Evolutionary conservation across 2,113 vertebrate genomes (phyloP).

Genomic region (Trichechus manatus): DNA sequence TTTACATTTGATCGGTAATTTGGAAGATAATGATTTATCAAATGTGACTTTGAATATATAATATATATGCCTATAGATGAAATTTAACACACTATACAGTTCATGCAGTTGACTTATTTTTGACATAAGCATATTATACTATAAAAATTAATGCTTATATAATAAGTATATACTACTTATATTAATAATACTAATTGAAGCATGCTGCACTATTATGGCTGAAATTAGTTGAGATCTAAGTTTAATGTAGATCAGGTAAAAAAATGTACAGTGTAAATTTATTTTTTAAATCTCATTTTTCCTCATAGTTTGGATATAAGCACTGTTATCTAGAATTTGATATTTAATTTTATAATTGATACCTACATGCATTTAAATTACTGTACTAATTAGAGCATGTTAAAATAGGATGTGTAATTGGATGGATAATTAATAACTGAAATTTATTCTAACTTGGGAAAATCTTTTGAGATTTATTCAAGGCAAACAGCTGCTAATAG

Average conservation of each 20-base stretch:
- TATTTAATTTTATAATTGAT: constrained; percentile 56
- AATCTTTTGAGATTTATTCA: constrained; percentile 61
- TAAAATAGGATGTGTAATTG: constrained; percentile 51
- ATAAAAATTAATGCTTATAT: background rate
- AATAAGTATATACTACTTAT: background rate
- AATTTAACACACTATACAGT: background rate
- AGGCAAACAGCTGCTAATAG: constrained; percentile 29
- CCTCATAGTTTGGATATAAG: constrained; percentile 47
- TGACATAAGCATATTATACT: background rate
- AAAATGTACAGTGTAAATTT: constrained; percentile 35
- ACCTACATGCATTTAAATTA: constrained; percentile 45
- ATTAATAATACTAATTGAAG: background rate
- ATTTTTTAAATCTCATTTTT: background rate
- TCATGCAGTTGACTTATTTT: constrained; percentile 42
- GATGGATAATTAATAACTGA: constrained; percentile 52
- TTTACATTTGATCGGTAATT: constrained; percentile 48
- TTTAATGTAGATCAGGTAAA: constrained; percentile 33
- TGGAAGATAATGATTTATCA: constrained; percentile 49
- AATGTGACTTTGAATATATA: constrained; percentile 41
- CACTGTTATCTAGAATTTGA: constrained; percentile 48
- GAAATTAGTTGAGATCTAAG: constrained; percentile 63
- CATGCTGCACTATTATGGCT: background rate
- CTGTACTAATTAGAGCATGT: constrained; percentile 39
- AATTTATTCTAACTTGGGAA: constrained; percentile 64
- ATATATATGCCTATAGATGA: background rate